Evolutionary conservation across 2,888 invertebrate genomes (phyloP).

Genomic region (Atrina japonica): DNA sequence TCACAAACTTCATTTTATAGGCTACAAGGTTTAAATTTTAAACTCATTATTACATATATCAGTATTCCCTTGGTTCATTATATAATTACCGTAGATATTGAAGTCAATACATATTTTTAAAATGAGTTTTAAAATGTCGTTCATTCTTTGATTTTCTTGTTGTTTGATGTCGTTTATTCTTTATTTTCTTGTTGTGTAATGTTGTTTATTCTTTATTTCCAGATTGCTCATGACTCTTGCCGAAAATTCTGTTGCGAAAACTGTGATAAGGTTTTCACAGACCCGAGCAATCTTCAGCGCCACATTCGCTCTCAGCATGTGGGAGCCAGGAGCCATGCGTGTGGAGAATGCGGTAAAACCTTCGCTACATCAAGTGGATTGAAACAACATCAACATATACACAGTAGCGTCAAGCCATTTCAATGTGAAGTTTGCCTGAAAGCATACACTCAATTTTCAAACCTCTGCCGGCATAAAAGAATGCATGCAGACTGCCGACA

Average conservation of each 20-base stretch:
- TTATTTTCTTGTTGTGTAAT: too few species aligned
- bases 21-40: too few species aligned
- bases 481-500: conserved; percentile 98
- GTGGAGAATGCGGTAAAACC: conserved; percentile 98
- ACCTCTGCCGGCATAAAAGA: conserved; percentile 99
- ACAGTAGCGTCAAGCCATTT: conserved; percentile 98
- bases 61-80: too few species aligned
- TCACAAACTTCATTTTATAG: too few species aligned
- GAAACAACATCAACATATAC: conserved; percentile 99
- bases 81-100: too few species aligned
- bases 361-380: conserved; percentile 98
- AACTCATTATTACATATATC: too few species aligned
- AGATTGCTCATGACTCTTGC: conserved; percentile 71
- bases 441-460: conserved; percentile 99
- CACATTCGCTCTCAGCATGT: conserved; percentile 98
- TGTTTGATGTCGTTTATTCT: too few species aligned
- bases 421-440: conserved; percentile 95
- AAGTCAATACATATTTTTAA: too few species aligned
- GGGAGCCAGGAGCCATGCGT: conserved; percentile 95
- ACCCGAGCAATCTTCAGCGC: conserved; percentile 97
- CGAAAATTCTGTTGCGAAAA: conserved; percentile 96
- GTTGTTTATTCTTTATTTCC: conserved; percentile 23
- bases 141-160: too few species aligned
- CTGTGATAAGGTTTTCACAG: conserved; percentile 87
- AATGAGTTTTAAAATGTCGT: too few species aligned